Evolutionary conservation across 1,140 invertebrate species (phyloP).

Genomic region (Scylla paramamosain): DNA sequence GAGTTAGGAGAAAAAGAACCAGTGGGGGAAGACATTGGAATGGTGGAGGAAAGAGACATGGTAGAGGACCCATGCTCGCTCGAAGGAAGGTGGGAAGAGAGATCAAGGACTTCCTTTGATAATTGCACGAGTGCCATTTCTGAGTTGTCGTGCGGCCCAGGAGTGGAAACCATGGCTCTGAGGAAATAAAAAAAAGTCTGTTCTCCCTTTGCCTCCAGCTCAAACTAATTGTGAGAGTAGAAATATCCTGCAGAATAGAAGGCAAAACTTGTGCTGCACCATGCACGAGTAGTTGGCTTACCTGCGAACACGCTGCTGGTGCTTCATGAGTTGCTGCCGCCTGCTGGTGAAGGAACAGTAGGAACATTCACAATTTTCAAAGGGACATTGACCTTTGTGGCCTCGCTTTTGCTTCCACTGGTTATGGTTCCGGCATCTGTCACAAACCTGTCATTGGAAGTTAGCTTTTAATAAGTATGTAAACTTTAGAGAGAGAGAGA

Average conservation of each 20-base stretch:
- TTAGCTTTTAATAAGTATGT: too few species aligned
- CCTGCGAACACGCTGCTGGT: neutral
- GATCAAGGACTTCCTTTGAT: neutral
- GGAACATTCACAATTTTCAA: neutral
- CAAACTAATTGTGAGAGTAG: too few species aligned
- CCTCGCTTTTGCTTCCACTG: neutral
- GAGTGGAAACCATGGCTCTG: neutral
- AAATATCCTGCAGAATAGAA: too few species aligned
- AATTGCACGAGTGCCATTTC: neutral
- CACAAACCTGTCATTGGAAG: neutral
- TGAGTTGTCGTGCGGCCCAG: neutral
- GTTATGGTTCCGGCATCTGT: slow-evolving; percentile 1
- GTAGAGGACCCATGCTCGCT: neutral
- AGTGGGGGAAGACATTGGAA: neutral
- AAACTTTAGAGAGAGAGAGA: too few species aligned
- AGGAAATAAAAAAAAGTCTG: too few species aligned
- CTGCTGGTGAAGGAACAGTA: neutral
- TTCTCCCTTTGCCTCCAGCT: too few species aligned
- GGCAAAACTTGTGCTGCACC: too few species aligned
- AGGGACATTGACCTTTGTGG: neutral
- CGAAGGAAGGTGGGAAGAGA: neutral
- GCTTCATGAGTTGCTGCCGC: neutral
- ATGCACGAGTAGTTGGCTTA: neutral
- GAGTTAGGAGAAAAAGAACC: neutral
- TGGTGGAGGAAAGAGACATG: neutral